phyloP scores from a whole-genome alignment of 2,888 invertebrate species.

The Lutraria lutraria region DNA sequence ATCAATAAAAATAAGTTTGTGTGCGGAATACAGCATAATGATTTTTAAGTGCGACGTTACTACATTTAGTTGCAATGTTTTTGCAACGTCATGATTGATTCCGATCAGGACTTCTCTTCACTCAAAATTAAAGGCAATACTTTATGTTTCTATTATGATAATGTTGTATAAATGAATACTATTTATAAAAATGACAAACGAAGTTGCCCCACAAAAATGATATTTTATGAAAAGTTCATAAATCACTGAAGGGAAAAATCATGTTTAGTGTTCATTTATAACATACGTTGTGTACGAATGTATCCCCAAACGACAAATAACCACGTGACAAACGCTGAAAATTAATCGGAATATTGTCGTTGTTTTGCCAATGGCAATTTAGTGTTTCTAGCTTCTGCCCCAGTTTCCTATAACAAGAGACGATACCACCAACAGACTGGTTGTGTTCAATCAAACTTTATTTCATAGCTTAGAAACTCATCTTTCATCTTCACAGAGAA shows the following conservation, averaged over 20 bases:
- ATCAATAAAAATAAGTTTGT: too few species aligned
- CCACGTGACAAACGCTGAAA: not conserved
- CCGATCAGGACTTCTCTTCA: too few species aligned
- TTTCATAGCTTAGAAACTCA: not conserved
- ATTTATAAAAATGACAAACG: too few species aligned
- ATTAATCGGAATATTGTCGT: slow-evolving; percentile 3
- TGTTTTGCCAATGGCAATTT: slow-evolving; percentile 13
- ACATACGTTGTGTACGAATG: not conserved
- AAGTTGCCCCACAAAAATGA: not conserved
- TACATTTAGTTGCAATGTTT: too few species aligned
- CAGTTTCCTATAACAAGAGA: not conserved
- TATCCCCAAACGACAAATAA: slow-evolving; percentile 4
- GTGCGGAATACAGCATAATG: too few species aligned
- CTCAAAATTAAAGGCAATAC: too few species aligned
- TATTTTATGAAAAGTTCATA: not conserved
- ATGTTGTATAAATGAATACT: too few species aligned
- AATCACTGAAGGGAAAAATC: not conserved
- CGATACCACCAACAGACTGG: not conserved
- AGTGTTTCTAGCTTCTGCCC: not conserved
- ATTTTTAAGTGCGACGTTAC: too few species aligned
- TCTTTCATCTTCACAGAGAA: not conserved
- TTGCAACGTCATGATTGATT: too few species aligned
- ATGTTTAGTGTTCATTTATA: not conserved
- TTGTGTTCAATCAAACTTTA: not conserved
- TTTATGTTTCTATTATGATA: too few species aligned